These are phyloP conservation scores for Chloromyia formosa DNA, from an alignment of 2,888 invertebrate species.

Conservation along the genomic window DNA sequence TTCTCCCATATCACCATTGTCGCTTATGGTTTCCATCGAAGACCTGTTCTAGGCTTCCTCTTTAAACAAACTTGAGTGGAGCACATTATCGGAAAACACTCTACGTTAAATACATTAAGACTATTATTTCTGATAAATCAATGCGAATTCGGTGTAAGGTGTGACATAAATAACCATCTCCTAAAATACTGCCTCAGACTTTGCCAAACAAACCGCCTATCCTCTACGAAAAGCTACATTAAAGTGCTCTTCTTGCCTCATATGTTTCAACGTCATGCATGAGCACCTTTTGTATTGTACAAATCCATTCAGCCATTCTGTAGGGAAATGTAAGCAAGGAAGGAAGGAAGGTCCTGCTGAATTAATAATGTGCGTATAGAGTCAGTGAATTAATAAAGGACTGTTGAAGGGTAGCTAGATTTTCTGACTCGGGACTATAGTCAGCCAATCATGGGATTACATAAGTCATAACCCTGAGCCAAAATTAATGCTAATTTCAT, in stretches of 20 bases:
- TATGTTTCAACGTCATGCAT: conserved; percentile 10
- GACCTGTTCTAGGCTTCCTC: too few species aligned
- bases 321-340: conserved; percentile 21
- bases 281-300: conserved; percentile 31
- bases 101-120: too few species aligned
- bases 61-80: too few species aligned
- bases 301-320: conserved; percentile 31
- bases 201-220: background rate
- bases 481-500: conserved; percentile 27
- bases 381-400: conserved; percentile 26
- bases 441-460: background rate
- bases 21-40: too few species aligned
- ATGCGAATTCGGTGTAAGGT: too few species aligned
- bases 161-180: too few species aligned
- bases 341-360: background rate
- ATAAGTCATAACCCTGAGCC: conserved; percentile 6
- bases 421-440: background rate
- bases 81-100: too few species aligned
- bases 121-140: too few species aligned
- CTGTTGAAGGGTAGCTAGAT: too few species aligned
- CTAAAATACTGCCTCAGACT: too few species aligned
- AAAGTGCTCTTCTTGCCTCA: background rate
- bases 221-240: background rate
- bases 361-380: conserved; percentile 16
- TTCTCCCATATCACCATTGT: too few species aligned